Evolutionary conservation across 2,113 vertebrate genomes (phyloP).

Genomic region (Psilopsiagon aymara): DNA sequence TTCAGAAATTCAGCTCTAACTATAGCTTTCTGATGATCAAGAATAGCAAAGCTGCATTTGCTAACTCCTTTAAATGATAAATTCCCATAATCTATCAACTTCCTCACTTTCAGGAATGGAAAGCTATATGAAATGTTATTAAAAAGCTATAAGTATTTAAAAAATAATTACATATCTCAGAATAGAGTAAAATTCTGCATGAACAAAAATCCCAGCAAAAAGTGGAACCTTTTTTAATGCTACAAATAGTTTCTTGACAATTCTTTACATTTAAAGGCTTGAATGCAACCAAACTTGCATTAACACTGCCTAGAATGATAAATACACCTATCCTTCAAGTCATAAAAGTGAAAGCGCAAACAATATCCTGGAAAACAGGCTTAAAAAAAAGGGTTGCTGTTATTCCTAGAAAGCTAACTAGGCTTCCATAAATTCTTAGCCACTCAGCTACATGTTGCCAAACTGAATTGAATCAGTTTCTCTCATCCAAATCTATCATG

Average conservation of each 20-base stretch:
- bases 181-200: background rate
- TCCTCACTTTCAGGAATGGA: background rate
- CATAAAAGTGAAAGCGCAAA: background rate
- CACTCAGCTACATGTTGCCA: background rate
- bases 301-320: background rate
- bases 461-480: background rate
- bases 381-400: background rate
- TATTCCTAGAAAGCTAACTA: background rate
- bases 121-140: background rate
- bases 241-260: background rate
- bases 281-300: background rate
- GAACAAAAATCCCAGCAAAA: background rate
- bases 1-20: background rate
- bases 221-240: fast-evolving
- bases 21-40: background rate
- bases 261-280: background rate
- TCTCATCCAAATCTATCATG: background rate
- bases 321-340: background rate
- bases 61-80: fast-evolving
- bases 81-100: background rate
- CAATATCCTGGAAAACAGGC: background rate
- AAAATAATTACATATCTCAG: background rate
- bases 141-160: background rate
- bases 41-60: background rate
- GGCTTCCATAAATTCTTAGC: background rate